Evolutionary conservation across 1,140 invertebrate species (phyloP).

Genomic region (Brachionus rotundiformis): DNA sequence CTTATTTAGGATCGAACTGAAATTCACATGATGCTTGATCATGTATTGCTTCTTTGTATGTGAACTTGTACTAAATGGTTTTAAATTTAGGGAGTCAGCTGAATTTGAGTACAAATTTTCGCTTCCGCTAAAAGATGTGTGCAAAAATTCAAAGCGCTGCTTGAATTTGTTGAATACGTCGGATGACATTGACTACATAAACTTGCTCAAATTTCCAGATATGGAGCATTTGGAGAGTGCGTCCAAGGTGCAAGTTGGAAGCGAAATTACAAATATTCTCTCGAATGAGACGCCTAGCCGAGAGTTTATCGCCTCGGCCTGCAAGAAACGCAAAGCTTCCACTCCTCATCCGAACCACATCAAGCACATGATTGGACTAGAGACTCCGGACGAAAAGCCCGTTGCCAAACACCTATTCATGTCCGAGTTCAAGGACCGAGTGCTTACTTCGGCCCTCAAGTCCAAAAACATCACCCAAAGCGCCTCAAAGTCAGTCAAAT

Average conservation of each 20-base stretch:
- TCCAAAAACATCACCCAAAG: background rate
- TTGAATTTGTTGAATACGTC: background rate
- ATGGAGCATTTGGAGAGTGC: background rate
- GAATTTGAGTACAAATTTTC: constrained; percentile 7
- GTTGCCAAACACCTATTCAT: background rate
- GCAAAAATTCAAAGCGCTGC: constrained; percentile 19
- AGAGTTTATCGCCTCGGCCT: background rate
- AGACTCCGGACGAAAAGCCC: background rate
- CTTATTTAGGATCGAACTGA: too few species aligned
- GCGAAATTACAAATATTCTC: background rate
- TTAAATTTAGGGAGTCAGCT: background rate
- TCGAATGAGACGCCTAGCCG: background rate
- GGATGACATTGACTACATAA: background rate
- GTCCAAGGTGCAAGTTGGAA: background rate
- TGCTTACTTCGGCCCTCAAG: constrained; percentile 14
- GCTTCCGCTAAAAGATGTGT: constrained; percentile 23
- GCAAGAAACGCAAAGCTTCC: constrained; percentile 2
- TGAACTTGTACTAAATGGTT: too few species aligned
- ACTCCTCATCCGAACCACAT: background rate
- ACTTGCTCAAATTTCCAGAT: background rate
- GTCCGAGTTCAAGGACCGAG: background rate
- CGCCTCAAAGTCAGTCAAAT: constrained; percentile 24
- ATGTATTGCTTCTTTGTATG: too few species aligned
- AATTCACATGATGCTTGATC: too few species aligned
- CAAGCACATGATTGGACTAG: background rate